Evolutionary conservation across 2,113 vertebrate genomes (phyloP), one percentile per base, ranked within the genome.

Genomic region (Gasterosteus aculeatus): DNA sequence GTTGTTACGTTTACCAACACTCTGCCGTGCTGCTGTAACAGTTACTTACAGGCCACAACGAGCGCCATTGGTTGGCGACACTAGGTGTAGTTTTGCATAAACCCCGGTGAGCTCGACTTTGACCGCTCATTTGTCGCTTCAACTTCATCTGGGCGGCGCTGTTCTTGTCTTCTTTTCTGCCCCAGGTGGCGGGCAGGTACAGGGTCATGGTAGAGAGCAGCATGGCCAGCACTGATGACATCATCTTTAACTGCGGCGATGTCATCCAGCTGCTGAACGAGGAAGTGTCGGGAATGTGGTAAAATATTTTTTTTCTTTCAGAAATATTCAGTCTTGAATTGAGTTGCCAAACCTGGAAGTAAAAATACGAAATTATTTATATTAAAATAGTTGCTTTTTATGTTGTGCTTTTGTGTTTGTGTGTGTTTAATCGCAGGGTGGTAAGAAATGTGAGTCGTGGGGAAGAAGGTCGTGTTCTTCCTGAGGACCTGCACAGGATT

Each of bases 381-480:
- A 3, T 39, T 62, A 44, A 33, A 31, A 33, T 9, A 2, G 9
- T 42, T 9, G 35, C 8, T 5, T 38, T 14, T 5, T n/a, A 15
- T 15, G 7, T 5, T 2, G 7, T 1, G 65, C 22, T 54, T 10
- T 47, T 53, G 18, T 64, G 29, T 49, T 39, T 62, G 22, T 15
- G 4, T 44, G 49, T 85, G 4, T 33, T 33, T 71, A 3, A 46
- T 57, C 66, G 35, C 87, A 98, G 96, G 95, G 89, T 95, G 88
- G 94, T 97, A 87, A 96, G 92, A 92, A 98, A 98, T 85, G 83
- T 97, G 80, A 97, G 95, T 84, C 94, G 95, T 73, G 95, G 93
- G 46, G 95, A 96, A 91, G 94, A 98, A 91, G 95, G 95, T 10
- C 94, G 93, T 69, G 92, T 97, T 75, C 92, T 91, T 31, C 86